Percentiles rank a stretch among this genome's conserved stretches.
Conservation (phyloP, 2,888 invertebrate genomes). For the Sacculina carcini region DNA sequence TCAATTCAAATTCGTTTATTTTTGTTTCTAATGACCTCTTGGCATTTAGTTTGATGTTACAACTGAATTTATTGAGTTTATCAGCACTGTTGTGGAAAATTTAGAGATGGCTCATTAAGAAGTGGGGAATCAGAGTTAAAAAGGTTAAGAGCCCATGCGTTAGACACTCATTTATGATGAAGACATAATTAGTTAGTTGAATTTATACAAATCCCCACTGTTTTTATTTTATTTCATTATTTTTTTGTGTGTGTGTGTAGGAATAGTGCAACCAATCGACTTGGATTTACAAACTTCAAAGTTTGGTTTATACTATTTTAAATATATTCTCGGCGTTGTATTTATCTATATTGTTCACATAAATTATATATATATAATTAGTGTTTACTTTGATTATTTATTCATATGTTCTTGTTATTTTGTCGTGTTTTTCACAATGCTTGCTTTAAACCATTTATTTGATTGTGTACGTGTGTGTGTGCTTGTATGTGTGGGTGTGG, state of each 20-base stretch:
- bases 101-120: too few relatives aligned
- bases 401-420: neutral
- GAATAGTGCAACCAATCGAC: too few relatives aligned
- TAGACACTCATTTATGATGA: too few relatives aligned
- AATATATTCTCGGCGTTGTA: neutral
- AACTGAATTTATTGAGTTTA: too few relatives aligned
- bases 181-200: neutral
- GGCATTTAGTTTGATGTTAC: too few relatives aligned
- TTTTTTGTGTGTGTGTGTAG: neutral
- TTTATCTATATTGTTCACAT: neutral
- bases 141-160: too few relatives aligned
- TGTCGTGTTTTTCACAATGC: neutral
- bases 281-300: too few relatives aligned
- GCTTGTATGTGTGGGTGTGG: neutral
- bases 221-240: neutral
- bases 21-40: too few relatives aligned
- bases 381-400: neutral
- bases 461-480: neutral
- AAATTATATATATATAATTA: neutral
- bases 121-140: too few relatives aligned
- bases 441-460: neutral
- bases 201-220: neutral
- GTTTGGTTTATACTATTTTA: too few relatives aligned
- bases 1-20: too few relatives aligned
- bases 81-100: too few relatives aligned